Base-by-base conservation (phyloP, 2,113 vertebrate genomes). In the Chitala chitala region DNA sequence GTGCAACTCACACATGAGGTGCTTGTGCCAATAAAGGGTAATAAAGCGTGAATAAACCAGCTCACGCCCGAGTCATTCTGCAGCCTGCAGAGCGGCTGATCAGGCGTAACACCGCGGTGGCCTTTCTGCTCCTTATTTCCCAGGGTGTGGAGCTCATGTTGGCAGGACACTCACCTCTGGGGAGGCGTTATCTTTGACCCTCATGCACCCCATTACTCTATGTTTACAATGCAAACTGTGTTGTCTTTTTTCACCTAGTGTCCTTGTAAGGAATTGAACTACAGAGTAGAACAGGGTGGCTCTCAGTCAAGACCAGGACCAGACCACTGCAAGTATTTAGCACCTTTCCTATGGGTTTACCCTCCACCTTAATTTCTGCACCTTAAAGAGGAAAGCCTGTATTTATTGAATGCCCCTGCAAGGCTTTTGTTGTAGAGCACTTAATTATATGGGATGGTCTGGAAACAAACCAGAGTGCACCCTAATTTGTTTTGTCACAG, bases 1-100 rank as follows among this genome's bases (percentile, higher is more conserved):
- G 80, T 76, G 76, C 78, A 80, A 82, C 77, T 85, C 88, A 88
- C 88, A 63, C 72, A 84, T 80, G 86, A 87, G 82, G 78, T 87
- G 79, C 77, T 46, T 72, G 78, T 79, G 88, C 86, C 85, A 91
- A 90, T 87, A 88, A 92, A 90, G 86, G 81, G 82, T 29, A 91
- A 90, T 87, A 88, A 92, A 90, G 86, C 82, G 82, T 29, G 17
- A 63, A 63, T 63, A 36, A 63, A 63, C 20, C 31, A 63, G 4
- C 12, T 87, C 85, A 80, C 82, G 86, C 82, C 79, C n/a, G n/a
- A n/a, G n/a, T n/a, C n/a, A n/a, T n/a, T 66, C 64, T 46, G 64
- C n/a, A n/a, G n/a, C n/a, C n/a, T n/a, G n/a, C 69, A 3, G 80
- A 40, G 5, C n/a, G 77, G 76, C 26, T 1, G 36, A 3, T 75